phyloP scores from a whole-genome alignment of 2,888 invertebrate species.

The Thecocarcelia acutangulata region DNA sequence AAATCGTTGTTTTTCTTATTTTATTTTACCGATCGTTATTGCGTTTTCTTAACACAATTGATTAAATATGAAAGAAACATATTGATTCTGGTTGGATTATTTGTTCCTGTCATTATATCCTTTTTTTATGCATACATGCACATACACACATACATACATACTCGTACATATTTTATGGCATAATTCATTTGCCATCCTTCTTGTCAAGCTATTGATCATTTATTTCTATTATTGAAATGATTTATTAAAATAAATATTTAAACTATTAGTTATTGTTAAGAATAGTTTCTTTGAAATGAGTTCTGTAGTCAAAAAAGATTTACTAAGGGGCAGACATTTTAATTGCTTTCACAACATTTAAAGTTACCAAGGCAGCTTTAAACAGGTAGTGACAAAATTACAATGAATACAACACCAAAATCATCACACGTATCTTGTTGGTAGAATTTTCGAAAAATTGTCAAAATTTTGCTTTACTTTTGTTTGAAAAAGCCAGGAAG shows the following conservation, averaged over 20 bases:
- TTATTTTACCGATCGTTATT: conserved; percentile 40
- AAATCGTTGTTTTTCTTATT: conserved; percentile 44
- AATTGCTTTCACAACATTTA: too few species aligned
- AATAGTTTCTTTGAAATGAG: conserved; percentile 19
- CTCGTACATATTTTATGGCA: background rate
- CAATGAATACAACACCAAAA: too few species aligned
- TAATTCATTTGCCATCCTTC: conserved; percentile 1
- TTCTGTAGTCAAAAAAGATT: background rate
- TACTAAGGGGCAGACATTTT: background rate
- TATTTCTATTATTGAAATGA: conserved; percentile 61
- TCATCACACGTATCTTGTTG: too few species aligned
- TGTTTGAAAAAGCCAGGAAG: too few species aligned
- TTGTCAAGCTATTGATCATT: conserved; percentile 40
- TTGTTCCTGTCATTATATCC: conserved; percentile 58
- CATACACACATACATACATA: background rate
- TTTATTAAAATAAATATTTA: conserved; percentile 68
- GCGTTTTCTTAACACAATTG: conserved; percentile 41
- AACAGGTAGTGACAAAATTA: too few species aligned
- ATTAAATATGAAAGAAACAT: conserved; percentile 9
- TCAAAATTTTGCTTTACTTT: too few species aligned
- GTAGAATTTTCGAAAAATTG: too few species aligned
- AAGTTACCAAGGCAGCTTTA: too few species aligned
- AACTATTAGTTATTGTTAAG: conserved; percentile 57
- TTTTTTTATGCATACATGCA: conserved; percentile 13
- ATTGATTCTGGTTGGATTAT: conserved; percentile 63